Base-by-base conservation (phyloP, 2,113 vertebrate species). In the Butorides virescens region DNA sequence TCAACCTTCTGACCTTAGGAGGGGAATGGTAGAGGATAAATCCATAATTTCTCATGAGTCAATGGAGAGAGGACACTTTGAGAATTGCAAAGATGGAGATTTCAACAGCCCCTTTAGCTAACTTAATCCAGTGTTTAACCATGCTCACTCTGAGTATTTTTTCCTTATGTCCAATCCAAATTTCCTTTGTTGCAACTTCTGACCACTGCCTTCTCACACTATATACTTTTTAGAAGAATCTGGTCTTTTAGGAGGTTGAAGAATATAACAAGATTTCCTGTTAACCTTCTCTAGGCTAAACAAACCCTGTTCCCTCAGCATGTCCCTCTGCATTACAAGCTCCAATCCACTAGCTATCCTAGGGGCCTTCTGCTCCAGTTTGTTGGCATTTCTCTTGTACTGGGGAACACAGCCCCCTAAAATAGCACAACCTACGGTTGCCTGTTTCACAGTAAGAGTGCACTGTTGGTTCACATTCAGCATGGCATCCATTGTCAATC, bases 371-470 rank as follows among this genome's bases (percentile, higher is more conserved):
- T 34, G 25, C 59, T 87, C 39, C 47, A 42, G 9, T 30, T 32
- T 32, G 49, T 23, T 47, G 36, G 16, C 30, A n/a, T 32, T 59
- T 66, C 32, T 25, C 9, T 55, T 37, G 39, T n/a, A 37, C 30
- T 23, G 36, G 23, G 34, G 22, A 89, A 32, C 70, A 62, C 42
- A 63, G 18, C 9, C 49, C 61, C 25, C 23, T 59, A 30, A 49
- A 70, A 44, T 0, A 32, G 25, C 25, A 39, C 18, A 23, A 32
- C 29, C 10, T 39, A 50, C 0, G 0, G 20, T 61, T 72, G 32
- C 44, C 13, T 58, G 23, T 58, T 50, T 67, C 47, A 56, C 32
- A 86, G 53, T 32, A 26, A 61, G 29, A 70, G 13, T 44, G 15
- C 56, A 32, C 17, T 56, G 42, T 14, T 36, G 76, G 37, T 49